A percentile compares a stretch with the other conserved stretches of the same genome.
phyloP scores from a whole-genome alignment of 2,888 invertebrate genomes.

The Volucella bombylans region DNA sequence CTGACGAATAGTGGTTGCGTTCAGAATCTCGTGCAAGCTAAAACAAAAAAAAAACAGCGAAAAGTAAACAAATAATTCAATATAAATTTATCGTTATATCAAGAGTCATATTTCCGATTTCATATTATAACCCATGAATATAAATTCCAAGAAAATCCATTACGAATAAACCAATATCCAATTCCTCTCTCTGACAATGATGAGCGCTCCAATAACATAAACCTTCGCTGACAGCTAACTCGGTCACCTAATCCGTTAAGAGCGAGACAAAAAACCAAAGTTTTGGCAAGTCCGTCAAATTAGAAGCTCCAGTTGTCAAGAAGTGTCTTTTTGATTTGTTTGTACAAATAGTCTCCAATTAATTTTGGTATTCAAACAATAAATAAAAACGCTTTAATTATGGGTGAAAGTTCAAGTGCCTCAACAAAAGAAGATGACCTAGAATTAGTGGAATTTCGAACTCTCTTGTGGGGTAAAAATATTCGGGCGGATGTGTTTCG shows the following conservation, averaged over 20 bases:
- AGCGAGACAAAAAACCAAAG: not conserved
- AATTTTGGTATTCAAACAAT: conserved; percentile 62
- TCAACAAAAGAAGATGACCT: conserved; percentile 83
- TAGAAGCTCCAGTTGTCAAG: conserved; percentile 57
- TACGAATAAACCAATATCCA: not conserved
- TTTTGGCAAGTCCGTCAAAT: conserved; percentile 43
- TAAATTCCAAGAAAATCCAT: not conserved
- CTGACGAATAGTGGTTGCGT: too few relatives aligned
- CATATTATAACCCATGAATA: not conserved
- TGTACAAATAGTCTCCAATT: conserved; percentile 54
- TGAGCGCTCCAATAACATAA: not conserved
- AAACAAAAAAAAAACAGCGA: too few relatives aligned
- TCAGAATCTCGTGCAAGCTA: too few relatives aligned
- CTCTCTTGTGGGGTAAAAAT: conserved; percentile 91
- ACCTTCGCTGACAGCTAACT: not conserved
- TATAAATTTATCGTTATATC: too few relatives aligned
- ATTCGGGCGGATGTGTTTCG: conserved; percentile 94
- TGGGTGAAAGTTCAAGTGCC: conserved; percentile 79
- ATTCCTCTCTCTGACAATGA: not conserved
- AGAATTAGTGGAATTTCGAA: conserved; percentile 89
- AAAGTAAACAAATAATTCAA: too few relatives aligned
- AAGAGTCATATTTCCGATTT: not conserved
- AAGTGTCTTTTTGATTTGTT: conserved; percentile 60
- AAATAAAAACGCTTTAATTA: conserved; percentile 70
- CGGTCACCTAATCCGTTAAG: not conserved